Conservation (phyloP, 2,888 invertebrate genomes). For the Euclidia mi region DNA sequence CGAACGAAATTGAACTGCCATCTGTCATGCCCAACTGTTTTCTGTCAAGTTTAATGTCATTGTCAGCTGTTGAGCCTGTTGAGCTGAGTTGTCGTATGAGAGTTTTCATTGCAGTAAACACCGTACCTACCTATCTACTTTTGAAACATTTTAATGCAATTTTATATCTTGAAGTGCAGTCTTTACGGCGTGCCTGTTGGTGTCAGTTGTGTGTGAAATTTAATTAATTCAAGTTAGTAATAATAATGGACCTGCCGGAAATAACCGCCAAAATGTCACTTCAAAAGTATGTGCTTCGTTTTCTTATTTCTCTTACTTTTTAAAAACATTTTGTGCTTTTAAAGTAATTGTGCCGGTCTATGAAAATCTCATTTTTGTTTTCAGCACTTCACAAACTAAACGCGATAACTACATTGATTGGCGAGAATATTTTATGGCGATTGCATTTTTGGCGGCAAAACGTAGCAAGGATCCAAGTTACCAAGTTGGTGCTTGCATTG, state of each 20-base stretch:
- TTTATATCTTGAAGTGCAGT: no score
- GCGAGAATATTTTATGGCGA: slow-evolving; percentile 99
- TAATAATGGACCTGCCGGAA: slow-evolving; percentile 34
- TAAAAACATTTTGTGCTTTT: not conserved
- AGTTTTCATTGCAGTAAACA: no score
- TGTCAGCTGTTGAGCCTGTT: no score
- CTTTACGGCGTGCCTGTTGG: no score
- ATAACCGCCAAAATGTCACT: slow-evolving; percentile 39
- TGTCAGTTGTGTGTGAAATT: no score
- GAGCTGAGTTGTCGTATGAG: no score
- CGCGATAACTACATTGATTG: slow-evolving; percentile 93
- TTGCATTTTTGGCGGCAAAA: slow-evolving; percentile 96
- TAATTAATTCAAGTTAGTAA: not conserved
- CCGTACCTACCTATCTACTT: no score
- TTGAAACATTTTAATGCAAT: no score
- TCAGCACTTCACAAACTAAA: slow-evolving; percentile 75
- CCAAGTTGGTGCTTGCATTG: slow-evolving; percentile 99
- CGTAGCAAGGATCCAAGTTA: slow-evolving; percentile 98
- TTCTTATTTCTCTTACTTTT: not conserved
- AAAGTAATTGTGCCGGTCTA: no score
- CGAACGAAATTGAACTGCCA: no score
- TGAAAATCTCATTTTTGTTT: not conserved
- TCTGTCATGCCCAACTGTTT: no score
- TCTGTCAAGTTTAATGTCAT: no score
- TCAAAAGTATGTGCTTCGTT: slow-evolving; percentile 29